Conservation (phyloP, 2,888 invertebrate species). For the Tipula confusa region DNA sequence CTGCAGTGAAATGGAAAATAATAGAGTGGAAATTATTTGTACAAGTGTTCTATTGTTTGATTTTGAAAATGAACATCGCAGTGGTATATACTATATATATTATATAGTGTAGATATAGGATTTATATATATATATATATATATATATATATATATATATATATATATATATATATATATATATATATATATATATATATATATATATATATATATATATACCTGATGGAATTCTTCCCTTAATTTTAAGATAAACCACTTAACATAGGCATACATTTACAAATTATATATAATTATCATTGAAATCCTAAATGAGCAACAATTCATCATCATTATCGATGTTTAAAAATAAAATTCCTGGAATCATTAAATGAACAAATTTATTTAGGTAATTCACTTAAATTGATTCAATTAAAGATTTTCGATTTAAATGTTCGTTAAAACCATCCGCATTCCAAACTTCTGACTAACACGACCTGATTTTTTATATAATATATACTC, state of each 20-base stretch:
- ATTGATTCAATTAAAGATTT: background rate
- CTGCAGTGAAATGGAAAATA: background rate
- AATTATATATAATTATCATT: background rate
- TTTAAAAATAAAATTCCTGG: background rate
- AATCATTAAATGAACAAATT: background rate
- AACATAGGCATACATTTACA: background rate
- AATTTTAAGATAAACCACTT: background rate
- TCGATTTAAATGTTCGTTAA: too few relatives aligned
- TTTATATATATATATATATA: too few relatives aligned
- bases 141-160: too few relatives aligned
- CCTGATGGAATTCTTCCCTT: background rate
- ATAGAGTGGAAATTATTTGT: background rate
- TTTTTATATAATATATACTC: background rate
- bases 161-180: too few relatives aligned
- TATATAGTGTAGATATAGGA: background rate
- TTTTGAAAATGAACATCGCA: background rate
- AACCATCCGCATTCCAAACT: background rate
- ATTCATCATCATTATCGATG: background rate
- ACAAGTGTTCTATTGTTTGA: conserved; percentile 12
- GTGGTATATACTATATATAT: background rate
- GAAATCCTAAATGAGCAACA: background rate
- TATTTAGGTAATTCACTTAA: background rate
- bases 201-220: too few relatives aligned
- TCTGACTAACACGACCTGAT: background rate
- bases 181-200: too few relatives aligned